Base-by-base conservation (phyloP, 2,888 invertebrate genomes). In the Enchytraeus crypticus region DNA sequence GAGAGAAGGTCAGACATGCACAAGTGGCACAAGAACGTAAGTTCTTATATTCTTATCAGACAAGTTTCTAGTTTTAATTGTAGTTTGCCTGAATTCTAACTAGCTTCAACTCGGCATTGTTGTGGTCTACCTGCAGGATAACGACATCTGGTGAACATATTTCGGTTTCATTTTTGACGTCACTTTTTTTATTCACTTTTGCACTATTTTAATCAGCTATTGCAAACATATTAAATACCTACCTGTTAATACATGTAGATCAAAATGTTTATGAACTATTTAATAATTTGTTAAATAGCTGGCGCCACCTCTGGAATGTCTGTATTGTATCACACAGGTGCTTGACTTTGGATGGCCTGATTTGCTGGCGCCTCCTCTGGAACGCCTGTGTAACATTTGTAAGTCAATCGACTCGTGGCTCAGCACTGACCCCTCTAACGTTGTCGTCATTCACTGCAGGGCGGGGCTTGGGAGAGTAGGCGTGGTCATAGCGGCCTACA, bases 321-420 rank as follows among this genome's bases (percentile, higher is more conserved):
- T n/a, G n/a, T n/a, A n/a, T n/a, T n/a, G n/a, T n/a, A n/a, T n/a
- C n/a, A 55, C 65, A 5, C 63, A 77, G 75, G 80, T 82, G 43
- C 72, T 87, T 66, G 88, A 90, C 72, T 85, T 87, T 64, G 90
- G 91, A 62, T 92, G 92, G 91, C 86, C 90, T 4, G 86, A 87
- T 43, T 86, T 86, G 67, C 81, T 92, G 67, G 90, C 92, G 33
- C 92, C 92, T 43, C 91, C 92, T 47, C 83, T 93, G 62, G 92
- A 92, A 79, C 83, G 88, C 68, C 84, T 93, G 30, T 93, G 92
- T 79, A 88, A 89, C 66, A 86, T 92, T 61, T 93, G 92, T 83
- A 92, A 92, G 79, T 88, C 90, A 74, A 88, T 93, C 72, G 92
- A 93, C 81, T 88, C 89, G 73, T 93, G 92, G 91, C 83, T 92